Base-by-base conservation (phyloP, 2,797 vertebrate species). In the Odontamblyopus lacepedii region DNA sequence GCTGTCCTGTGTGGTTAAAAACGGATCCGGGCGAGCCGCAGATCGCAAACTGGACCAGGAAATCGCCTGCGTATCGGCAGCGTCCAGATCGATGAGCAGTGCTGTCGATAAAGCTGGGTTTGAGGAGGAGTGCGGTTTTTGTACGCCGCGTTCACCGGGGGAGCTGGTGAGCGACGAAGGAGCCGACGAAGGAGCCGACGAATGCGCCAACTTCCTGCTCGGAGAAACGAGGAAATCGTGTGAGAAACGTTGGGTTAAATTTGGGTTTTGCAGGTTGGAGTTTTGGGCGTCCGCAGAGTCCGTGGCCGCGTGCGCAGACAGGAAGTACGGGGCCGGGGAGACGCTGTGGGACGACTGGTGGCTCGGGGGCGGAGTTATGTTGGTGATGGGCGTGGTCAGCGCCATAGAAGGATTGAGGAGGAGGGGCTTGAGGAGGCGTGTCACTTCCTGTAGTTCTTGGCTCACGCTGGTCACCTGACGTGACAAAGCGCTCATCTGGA, bases 381-480 rank as follows among this genome's bases (percentile, higher is more conserved):
- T 69, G 72, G 86, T 90, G 1, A 83, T 81, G 19, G 91, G 87
- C 0, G 88, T 88, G 69, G 92, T 68, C 18, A 51, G 1, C 0
- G 44, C 64, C 6, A 75, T 67, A 12, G 87, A 78, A 8, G 92
- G 66, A 86, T 80, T 86, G 72, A 79, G 89, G 73, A 95, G 80
- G 53, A 95, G 87, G 30, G 94, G 93, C 38, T 85, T 91, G 73
- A 95, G 90, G 5, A 95, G 92, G 65, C 91, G 86, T 0, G 92
- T 93, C 92, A 95, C 90, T 71, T 95, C 94, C 88, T 94, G 94
- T 26, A 95, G 87, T 73, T 95, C 95, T 83, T 92, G 91, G 72
- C 93, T 94, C 73, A 95, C 91, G 5, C 89, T 81, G 3, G 90
- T 91, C 13, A 95, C 94, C 83, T 95, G 94, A 3, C 85, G 87